Conservation (phyloP, 1,140 invertebrate species). For the Brachionus sp. region DNA sequence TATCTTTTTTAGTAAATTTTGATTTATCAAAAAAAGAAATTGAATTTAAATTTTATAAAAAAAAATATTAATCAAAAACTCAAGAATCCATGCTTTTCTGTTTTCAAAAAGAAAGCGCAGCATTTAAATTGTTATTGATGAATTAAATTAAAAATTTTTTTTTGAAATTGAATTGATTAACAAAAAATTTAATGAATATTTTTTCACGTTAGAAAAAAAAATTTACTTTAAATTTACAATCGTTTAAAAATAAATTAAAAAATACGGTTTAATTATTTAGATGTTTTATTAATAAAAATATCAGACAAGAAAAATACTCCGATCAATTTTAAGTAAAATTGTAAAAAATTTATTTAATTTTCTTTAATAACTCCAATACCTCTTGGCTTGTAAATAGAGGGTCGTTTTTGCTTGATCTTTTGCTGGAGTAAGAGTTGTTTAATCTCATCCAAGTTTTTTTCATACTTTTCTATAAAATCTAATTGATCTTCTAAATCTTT, state of each 20-base stretch:
- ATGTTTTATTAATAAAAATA: neutral
- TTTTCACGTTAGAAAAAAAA: too few species aligned
- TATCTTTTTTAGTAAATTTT: too few species aligned
- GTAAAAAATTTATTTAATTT: neutral
- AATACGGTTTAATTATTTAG: neutral
- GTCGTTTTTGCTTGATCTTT: neutral
- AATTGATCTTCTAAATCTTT: constrained; percentile 31
- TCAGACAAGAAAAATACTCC: neutral
- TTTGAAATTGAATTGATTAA: too few species aligned
- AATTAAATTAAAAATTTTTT: too few species aligned
- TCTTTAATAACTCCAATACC: constrained; percentile 11
- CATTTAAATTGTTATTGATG: too few species aligned
- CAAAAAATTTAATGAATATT: too few species aligned
- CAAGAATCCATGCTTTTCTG: too few species aligned
- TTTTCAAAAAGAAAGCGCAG: too few species aligned
- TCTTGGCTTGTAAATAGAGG: constrained; percentile 17
- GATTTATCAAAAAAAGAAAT: too few species aligned
- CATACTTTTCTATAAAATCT: constrained; percentile 31
- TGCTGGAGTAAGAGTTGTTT: neutral
- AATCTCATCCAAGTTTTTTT: constrained; percentile 23
- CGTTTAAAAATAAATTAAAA: neutral
- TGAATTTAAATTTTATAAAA: too few species aligned
- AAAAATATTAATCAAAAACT: too few species aligned
- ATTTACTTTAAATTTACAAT: too few species aligned
- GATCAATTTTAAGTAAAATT: constrained; percentile 18